Evolutionary conservation across 2,888 invertebrate genomes (phyloP).

Genomic region (Rhagonycha lutea): DNA sequence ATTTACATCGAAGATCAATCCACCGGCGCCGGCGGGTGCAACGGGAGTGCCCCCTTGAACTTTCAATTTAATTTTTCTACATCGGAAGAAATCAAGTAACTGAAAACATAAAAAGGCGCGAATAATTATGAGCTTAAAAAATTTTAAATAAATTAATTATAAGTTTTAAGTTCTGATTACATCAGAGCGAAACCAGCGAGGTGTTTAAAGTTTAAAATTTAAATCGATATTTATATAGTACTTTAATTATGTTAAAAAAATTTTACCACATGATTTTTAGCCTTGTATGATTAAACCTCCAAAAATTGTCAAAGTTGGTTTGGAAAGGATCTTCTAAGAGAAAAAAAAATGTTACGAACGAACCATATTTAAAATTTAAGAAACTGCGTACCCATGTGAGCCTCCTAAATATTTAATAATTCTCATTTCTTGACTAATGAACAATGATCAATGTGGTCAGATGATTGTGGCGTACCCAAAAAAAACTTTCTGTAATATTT

Average conservation of each 20-base stretch:
- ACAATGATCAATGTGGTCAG: constrained; percentile 33
- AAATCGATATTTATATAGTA: not conserved
- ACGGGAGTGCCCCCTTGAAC: too few species aligned
- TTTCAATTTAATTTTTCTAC: too few species aligned
- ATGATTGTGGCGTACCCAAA: constrained; percentile 7
- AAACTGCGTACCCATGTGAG: constrained; percentile 25
- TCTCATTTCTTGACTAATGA: constrained; percentile 32
- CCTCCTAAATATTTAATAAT: constrained; percentile 30
- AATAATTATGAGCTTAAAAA: not conserved
- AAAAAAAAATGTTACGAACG: not conserved
- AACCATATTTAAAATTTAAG: not conserved
- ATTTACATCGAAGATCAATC: too few species aligned
- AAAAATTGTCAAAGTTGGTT: not conserved
- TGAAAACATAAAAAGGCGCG: too few species aligned
- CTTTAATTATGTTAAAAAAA: not conserved
- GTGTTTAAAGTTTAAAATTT: not conserved
- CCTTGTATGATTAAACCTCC: not conserved
- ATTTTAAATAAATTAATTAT: not conserved
- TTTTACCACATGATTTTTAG: not conserved
- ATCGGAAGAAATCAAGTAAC: too few species aligned
- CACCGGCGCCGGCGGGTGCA: too few species aligned
- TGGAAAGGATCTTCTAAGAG: not conserved
- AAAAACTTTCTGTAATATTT: not conserved
- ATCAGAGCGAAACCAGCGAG: not conserved
- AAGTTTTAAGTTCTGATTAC: not conserved